Conservation (phyloP, 2,888 invertebrate species). For the Blera fallax region DNA sequence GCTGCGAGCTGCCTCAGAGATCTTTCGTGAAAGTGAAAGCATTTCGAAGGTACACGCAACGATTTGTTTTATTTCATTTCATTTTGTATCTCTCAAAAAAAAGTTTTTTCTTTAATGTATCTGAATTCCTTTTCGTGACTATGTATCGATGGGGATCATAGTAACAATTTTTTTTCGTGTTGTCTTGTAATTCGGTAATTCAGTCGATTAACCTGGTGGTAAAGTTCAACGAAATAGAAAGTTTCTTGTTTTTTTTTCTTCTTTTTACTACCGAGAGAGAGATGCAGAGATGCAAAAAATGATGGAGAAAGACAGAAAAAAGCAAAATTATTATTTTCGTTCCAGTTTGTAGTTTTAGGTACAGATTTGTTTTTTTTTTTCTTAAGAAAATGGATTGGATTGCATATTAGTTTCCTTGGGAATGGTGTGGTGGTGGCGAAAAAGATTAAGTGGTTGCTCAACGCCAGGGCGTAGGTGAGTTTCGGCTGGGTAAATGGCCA, state of each 20-base stretch:
- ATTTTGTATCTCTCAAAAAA: background rate
- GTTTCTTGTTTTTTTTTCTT: constrained; percentile 26
- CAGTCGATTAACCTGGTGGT: constrained; percentile 47
- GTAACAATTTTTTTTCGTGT: background rate
- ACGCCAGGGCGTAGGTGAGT: background rate
- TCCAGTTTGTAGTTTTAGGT: constrained; percentile 46
- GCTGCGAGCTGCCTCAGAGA: constrained; percentile 34
- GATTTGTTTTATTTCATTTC: constrained; percentile 15
- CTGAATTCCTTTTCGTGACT: constrained; percentile 6
- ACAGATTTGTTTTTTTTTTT: background rate
- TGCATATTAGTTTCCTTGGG: constrained; percentile 9
- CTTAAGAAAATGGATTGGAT: background rate
- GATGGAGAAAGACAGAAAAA: background rate
- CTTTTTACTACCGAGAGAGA: background rate
- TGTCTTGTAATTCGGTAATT: constrained; percentile 38
- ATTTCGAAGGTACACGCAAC: constrained; percentile 57
- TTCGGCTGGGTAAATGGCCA: constrained; percentile 17
- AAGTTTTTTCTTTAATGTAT: background rate
- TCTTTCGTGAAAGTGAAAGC: constrained; percentile 67
- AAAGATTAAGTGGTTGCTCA: constrained; percentile 34
- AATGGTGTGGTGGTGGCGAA: background rate
- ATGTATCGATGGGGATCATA: background rate
- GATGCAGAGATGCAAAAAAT: constrained; percentile 7
- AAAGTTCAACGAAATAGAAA: constrained; percentile 72
- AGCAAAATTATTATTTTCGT: constrained; percentile 42